Conservation (phyloP, 2,797 vertebrate species). For the Chrysocyon brachyurus region DNA sequence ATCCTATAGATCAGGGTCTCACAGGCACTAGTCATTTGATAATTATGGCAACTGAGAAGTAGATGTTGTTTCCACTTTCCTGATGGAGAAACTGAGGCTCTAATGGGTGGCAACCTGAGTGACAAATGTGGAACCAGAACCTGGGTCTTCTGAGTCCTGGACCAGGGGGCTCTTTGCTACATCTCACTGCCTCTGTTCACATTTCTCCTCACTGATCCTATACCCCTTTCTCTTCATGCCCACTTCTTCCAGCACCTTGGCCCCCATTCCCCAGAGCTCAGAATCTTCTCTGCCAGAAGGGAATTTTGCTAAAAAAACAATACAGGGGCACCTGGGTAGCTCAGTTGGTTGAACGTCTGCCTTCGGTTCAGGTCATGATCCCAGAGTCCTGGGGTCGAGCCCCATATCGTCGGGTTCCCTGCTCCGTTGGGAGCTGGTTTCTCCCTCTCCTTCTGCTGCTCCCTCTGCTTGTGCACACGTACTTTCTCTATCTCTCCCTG, state of each 20-base stretch:
- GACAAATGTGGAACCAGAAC: not conserved
- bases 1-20: not conserved
- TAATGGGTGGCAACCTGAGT: not conserved
- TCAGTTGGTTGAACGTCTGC: no score
- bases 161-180: not conserved
- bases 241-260: not conserved
- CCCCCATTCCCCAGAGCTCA: no score
- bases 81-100: not conserved
- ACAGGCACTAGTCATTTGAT: not conserved
- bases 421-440: no score
- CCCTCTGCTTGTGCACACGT: no score
- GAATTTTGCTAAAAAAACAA: conserved; percentile 31
- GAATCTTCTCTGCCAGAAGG: not conserved
- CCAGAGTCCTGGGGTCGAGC: no score
- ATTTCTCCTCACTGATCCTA: not conserved
- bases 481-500: no score
- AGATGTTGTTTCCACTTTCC: not conserved
- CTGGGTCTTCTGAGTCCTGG: not conserved
- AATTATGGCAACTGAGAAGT: not conserved
- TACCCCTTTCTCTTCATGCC: no score
- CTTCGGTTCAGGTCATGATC: no score
- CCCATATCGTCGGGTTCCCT: no score
- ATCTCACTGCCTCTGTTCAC: not conserved
- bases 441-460: no score
- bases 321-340: no score